Base-by-base conservation (phyloP, 2,888 invertebrate species). In the Lepidonotus clava region DNA sequence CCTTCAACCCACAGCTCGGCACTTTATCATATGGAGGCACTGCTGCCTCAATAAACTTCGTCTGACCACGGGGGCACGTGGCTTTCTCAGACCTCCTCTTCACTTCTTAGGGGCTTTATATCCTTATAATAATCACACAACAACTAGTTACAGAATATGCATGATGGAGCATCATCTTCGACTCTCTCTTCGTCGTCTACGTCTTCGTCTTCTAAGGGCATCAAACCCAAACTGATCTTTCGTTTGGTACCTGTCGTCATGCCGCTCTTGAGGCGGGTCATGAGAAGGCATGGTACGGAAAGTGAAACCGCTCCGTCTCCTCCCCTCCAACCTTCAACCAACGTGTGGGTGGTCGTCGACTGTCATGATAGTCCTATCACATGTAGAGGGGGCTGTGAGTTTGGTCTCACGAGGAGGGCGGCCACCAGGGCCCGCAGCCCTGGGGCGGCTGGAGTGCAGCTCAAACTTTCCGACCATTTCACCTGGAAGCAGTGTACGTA, bases 1-100 rank as follows among this genome's bases (percentile, higher is more conserved):
- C 51, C 46, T 46, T 80, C 51, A 80, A 1, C 46, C 2, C 80
- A 40, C 80, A 1, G 80, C 51, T 1, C 11, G 71, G 71, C 71
- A 71, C 1, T 38, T 36, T 71, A 34, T 34, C 4, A n/a, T n/a
- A 71, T 71, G 1, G 36, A 71, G 71, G 71, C 34, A n/a, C n/a
- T 24, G 71, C 1, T 36, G 71, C 71, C 38, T 71, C 71, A 66
- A 38, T 36, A 71, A 24, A 61, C 14, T 11, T 38, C 21, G 71
- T 18, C 71, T 71, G 71, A 21, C 71, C 71, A 71, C 71, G 71
- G 71, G 71, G 71, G 71, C 71, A 71, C 71, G 38, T 71, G 71
- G 71, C 38, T 71, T 36, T 32, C 32, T 36, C 6, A 71, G 36
- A 71, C 61, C 61, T 61, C 61, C 14, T 71, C 71, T 71, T 66